A percentile compares a stretch with the other conserved stretches of the same genome.
Conservation (phyloP, 2,113 vertebrate species). For the Oreocharis arfaki region DNA sequence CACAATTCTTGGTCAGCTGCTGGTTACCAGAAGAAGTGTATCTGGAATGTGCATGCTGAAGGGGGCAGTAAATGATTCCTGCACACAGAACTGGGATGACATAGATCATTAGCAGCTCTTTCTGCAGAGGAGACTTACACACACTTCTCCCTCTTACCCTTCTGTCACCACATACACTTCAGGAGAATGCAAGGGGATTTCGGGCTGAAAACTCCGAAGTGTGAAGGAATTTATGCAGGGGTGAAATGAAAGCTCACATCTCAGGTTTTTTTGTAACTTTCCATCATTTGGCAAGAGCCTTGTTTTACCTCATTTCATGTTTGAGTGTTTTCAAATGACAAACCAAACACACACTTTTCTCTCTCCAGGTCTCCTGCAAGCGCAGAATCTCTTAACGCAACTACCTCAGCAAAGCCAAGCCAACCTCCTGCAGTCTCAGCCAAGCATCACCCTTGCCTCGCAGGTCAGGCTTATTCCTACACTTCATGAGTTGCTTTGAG, state of each 20-base stretch:
- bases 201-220: not conserved
- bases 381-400: conserved; percentile 96
- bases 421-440: conserved; percentile 98
- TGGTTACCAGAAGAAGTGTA: not conserved
- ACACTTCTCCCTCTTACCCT: not conserved
- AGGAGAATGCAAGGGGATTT: not conserved
- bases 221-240: not conserved
- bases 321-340: not conserved
- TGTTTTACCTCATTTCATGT: not conserved
- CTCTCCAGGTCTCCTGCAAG: conserved; percentile 90
- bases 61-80: not conserved
- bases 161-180: not conserved
- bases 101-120: not conserved
- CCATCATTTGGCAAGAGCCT: not conserved
- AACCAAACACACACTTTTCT: not conserved
- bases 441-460: conserved; percentile 95
- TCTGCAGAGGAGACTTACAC: not conserved
- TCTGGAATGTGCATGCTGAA: not conserved
- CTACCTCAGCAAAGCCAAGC: conserved; percentile 99
- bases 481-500: not conserved
- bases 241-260: not conserved
- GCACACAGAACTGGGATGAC: not conserved
- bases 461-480: conserved; percentile 79
- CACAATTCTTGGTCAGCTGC: not conserved
- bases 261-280: not conserved